Percentiles rank a stretch among this genome's conserved stretches.
These are phyloP conservation scores for Drosophila subsilvestris DNA, from an alignment of 2,888 invertebrate species.

Conservation along the genomic window DNA sequence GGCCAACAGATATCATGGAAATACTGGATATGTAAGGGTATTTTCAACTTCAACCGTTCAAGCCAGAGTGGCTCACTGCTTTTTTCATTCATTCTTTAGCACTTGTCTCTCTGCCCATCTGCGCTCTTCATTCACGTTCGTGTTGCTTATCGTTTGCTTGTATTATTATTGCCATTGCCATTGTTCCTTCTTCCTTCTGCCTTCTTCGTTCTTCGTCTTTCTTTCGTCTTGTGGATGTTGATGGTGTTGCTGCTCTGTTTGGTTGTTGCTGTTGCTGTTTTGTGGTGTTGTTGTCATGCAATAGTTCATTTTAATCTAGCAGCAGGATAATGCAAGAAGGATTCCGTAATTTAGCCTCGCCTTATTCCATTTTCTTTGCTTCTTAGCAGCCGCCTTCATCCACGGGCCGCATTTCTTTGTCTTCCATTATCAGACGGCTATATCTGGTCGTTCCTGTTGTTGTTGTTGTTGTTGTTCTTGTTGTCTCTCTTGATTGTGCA, in stretches of 20 bases:
- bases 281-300: constrained; percentile 62
- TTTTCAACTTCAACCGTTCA: not conserved
- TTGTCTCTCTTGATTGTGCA: constrained; percentile 54
- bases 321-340: constrained; percentile 77
- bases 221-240: constrained; percentile 31
- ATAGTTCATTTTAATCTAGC: constrained; percentile 80
- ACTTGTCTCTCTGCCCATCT: constrained; percentile 26
- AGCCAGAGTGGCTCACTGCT: not conserved
- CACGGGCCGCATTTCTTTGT: constrained; percentile 32
- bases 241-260: constrained; percentile 23
- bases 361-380: constrained; percentile 21
- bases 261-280: constrained; percentile 45
- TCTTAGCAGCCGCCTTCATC: constrained; percentile 12
- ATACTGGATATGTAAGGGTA: not conserved
- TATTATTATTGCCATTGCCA: constrained; percentile 73
- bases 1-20: not conserved
- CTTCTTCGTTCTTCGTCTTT: constrained; percentile 30
- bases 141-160: constrained; percentile 77
- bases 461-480: constrained; percentile 27
- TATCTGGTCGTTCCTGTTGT: constrained; percentile 34
- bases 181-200: constrained; percentile 46
- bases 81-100: constrained; percentile 50
- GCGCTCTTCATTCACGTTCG: constrained; percentile 57
- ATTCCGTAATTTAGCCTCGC: constrained; percentile 72
- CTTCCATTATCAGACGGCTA: constrained; percentile 54